Evolutionary conservation across 2,797 vertebrate genomes (phyloP).

Genomic region (Lepilemur ruficaudatus): DNA sequence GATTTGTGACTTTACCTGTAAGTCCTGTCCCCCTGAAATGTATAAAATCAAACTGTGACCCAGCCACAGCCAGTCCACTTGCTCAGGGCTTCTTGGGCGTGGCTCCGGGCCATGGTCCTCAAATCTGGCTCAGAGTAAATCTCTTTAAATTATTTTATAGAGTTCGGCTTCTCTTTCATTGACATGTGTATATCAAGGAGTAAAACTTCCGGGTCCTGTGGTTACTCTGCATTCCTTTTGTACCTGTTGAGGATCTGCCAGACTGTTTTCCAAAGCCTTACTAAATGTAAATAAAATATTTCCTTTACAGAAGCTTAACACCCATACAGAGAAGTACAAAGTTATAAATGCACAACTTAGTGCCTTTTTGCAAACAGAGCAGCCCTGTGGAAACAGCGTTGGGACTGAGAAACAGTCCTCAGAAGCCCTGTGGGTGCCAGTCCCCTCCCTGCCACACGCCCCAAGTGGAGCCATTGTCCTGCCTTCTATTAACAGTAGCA

Average conservation of each 20-base stretch:
- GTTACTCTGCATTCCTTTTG: background rate
- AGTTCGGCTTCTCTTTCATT: too few species aligned
- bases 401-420: background rate
- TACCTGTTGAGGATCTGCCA: background rate
- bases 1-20: too few species aligned
- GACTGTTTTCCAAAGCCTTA: background rate
- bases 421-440: background rate
- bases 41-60: too few species aligned
- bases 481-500: background rate
- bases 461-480: background rate
- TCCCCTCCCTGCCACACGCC: background rate
- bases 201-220: background rate
- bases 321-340: background rate
- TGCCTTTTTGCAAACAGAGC: background rate
- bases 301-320: background rate
- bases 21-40: too few species aligned
- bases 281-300: background rate
- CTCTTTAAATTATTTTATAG: too few species aligned
- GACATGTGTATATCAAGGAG: too few species aligned
- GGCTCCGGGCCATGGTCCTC: too few species aligned
- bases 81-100: too few species aligned
- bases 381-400: accelerated
- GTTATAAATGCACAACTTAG: background rate
- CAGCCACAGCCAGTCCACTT: too few species aligned
- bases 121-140: too few species aligned